Conservation (phyloP, 2,888 invertebrate species). For the Acanthosepion pharaonis region DNA sequence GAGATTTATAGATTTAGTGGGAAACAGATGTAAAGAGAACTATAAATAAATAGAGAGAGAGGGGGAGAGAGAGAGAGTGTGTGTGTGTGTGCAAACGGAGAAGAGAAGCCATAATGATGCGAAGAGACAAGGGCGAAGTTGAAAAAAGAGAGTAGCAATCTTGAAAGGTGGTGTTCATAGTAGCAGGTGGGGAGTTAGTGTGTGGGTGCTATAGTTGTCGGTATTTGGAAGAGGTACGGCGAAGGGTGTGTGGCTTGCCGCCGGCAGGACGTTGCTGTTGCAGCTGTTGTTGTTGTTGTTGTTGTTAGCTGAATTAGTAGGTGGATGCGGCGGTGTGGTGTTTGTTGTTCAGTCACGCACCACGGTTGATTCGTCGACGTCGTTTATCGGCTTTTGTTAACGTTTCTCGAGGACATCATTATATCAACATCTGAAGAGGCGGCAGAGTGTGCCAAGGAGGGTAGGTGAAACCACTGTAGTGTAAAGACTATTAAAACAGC, state of each 20-base stretch:
- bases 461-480: neutral
- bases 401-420: neutral
- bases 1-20: too few species aligned
- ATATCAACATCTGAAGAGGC: constrained; percentile 33
- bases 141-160: neutral
- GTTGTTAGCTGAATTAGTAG: neutral
- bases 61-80: too few species aligned
- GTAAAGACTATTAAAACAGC: neutral
- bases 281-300: neutral
- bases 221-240: neutral
- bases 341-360: neutral
- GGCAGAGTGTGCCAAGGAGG: neutral
- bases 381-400: constrained; percentile 21
- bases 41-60: too few species aligned
- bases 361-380: neutral
- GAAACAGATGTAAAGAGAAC: too few species aligned
- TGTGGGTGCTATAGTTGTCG: neutral
- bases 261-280: neutral
- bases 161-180: neutral
- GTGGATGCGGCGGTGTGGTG: neutral
- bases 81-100: too few species aligned
- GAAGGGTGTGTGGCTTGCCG: neutral
- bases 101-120: neutral
- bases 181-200: neutral
- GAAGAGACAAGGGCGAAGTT: neutral